Base-by-base conservation (phyloP, 1,140 invertebrate species). In the Parapsyche elsis region DNA sequence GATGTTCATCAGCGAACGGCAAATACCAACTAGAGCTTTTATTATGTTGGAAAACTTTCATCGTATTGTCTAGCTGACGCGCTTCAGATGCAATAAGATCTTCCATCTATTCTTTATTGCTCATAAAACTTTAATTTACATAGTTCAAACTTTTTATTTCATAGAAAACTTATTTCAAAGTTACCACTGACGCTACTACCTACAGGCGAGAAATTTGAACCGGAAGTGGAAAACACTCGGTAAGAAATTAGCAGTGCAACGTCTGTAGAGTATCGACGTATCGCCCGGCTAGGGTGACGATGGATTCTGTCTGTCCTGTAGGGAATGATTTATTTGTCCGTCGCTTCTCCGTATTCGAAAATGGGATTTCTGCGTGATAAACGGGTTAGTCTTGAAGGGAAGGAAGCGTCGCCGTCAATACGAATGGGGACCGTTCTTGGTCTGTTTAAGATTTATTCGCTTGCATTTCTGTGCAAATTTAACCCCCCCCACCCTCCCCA, bases 1-100 rank as follows among this genome's bases (percentile, higher is more conserved):
- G 76, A 76, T 44, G 77, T 74, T 81, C 71, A 81, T 81, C 80
- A 79, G 76, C 23, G 57, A 81, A 75, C 77, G 75, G 79, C 71
- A 70, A 81, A 81, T 79, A 81, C 76, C 59, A 44, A 49, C 44
- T 12, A 9, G 64, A 26, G 24, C 14, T 24, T 67, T 26, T 9
- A 14, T 53, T 38, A 4, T 7, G 30, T 38, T 38, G 30, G 30
- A 38, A 38, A 38, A 38, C 7, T 38, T 7, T 7, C 30, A 38
- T 38, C 1, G 30, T 4, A 38, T 38, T 38, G 30, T 38, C 30
- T 38, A 1, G 2, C 1, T 7, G 30, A 38, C 7, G 30, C 30
- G 30, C 7, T 38, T 38, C 30, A 38, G 7, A 38, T 38, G 7
- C n/a, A n/a, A n/a, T n/a, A n/a, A n/a, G n/a, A n/a, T n/a, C n/a